These are phyloP conservation scores for Clytia hemisphaerica DNA, from an alignment of 30 jellyfish, hydroid and myxozoan genomes.

Conservation along the genomic window DNA sequence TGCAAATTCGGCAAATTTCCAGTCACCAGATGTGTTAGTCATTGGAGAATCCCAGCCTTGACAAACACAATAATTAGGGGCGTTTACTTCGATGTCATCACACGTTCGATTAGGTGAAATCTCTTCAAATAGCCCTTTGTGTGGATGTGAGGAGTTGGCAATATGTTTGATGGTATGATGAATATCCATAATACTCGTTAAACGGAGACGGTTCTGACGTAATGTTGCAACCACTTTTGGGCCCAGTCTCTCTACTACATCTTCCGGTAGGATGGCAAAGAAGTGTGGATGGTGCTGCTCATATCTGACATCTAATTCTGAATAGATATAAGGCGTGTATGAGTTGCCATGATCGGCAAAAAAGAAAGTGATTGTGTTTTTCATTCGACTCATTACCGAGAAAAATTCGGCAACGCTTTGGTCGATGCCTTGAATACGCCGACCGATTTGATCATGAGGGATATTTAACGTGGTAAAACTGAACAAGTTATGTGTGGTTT, in stretches of 20 bases:
- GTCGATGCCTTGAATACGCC: conserved; percentile 74
- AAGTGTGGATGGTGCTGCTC: conserved; percentile 86
- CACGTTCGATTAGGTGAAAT: conserved; percentile 50
- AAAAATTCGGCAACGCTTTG: conserved; percentile 47
- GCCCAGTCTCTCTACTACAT: conserved; percentile 51
- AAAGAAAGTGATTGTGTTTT: conserved; percentile 60
- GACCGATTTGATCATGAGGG: conserved; percentile 77
- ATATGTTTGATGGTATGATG: conserved; percentile 38
- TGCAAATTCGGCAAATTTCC: conserved; percentile 68
- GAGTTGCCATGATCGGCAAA: conserved; percentile 95
- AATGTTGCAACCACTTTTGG: conserved; percentile 36
- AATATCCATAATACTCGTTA: conserved; percentile 63
- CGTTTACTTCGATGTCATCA: conserved; percentile 45
- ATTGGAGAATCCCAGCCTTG: conserved; percentile 72
- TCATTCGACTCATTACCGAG: conserved; percentile 17
- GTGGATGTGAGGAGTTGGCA: neutral
- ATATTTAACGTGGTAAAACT: conserved; percentile 54
- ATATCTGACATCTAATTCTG: conserved; percentile 65
- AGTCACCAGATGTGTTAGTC: conserved; percentile 40
- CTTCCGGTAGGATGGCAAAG: conserved; percentile 65
- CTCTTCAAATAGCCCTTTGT: conserved; percentile 35
- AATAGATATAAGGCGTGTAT: conserved; percentile 53
- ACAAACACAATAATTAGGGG: conserved; percentile 76
- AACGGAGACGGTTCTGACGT: conserved; percentile 54
- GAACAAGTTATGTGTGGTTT: neutral